Percentiles rank a stretch among this genome's conserved stretches.
Conservation (phyloP, 2,888 invertebrate genomes). For the Chydorus sphaericus region DNA sequence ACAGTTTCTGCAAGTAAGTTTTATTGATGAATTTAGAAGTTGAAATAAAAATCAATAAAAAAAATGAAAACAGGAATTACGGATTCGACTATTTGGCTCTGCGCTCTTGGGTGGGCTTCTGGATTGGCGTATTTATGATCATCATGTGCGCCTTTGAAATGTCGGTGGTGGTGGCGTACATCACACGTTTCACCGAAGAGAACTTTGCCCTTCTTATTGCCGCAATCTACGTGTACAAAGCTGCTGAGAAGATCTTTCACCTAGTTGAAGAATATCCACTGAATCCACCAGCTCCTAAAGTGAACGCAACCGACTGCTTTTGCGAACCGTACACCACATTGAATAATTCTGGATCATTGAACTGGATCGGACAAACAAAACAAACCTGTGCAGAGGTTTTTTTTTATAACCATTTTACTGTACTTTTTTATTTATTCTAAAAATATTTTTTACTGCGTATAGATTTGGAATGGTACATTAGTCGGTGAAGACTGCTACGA, state of each 20-base stretch:
- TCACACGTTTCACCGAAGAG: slow-evolving; percentile 27
- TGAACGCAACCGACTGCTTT: slow-evolving; percentile 42
- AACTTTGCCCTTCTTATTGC: slow-evolving; percentile 26
- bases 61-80: slow-evolving; percentile 27
- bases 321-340: slow-evolving; percentile 43
- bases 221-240: slow-evolving; percentile 31
- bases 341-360: background rate
- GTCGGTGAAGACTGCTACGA: slow-evolving; percentile 62
- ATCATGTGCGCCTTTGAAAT: slow-evolving; percentile 25
- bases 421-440: background rate
- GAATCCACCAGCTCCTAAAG: slow-evolving; percentile 37
- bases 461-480: slow-evolving; percentile 49
- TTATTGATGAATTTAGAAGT: background rate
- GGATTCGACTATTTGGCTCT: slow-evolving; percentile 24
- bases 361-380: slow-evolving; percentile 13
- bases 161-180: slow-evolving; percentile 25
- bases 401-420: background rate
- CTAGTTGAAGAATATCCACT: slow-evolving; percentile 72
- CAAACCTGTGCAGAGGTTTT: slow-evolving; percentile 17
- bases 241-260: slow-evolving; percentile 80
- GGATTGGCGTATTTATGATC: slow-evolving; percentile 24
- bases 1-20: slow-evolving; percentile 24
- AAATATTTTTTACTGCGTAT: background rate
- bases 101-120: slow-evolving; percentile 27
- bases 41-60: background rate